Percentiles rank a stretch among this genome's conserved stretches.
Evolutionary conservation across 2,888 invertebrate species (phyloP).

Genomic region (Linnaemya tessellans): DNA sequence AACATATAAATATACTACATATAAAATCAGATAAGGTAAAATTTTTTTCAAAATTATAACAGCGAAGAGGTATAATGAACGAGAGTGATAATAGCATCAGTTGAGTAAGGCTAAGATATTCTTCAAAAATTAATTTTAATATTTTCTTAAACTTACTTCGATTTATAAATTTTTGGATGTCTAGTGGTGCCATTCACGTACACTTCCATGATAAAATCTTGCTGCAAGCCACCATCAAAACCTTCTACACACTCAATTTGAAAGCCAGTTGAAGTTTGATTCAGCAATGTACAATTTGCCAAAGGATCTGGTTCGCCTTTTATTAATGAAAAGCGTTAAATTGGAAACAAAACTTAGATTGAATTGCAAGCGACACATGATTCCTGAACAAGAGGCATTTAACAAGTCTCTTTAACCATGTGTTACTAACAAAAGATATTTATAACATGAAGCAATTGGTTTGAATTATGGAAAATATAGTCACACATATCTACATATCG

Average conservation of each 20-base stretch:
- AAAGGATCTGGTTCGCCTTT: conserved; percentile 89
- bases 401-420: neutral
- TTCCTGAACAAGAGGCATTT: neutral
- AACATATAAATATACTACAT: no score
- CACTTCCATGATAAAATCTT: conserved; percentile 90
- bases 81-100: neutral
- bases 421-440: no score
- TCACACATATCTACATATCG: no score
- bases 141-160: conserved; percentile 80
- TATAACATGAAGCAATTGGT: no score
- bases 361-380: neutral
- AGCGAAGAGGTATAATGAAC: neutral
- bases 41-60: no score
- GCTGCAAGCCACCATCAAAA: conserved; percentile 90
- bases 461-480: no score
- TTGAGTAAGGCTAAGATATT: neutral
- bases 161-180: conserved; percentile 82
- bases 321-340: neutral
- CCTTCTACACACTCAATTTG: conserved; percentile 90
- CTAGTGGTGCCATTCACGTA: conserved; percentile 84
- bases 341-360: neutral
- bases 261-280: conserved; percentile 89
- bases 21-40: no score
- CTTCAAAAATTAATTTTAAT: neutral
- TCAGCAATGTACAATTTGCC: conserved; percentile 89